Evolutionary conservation across 1,140 invertebrate genomes (phyloP).

Genomic region (Polypedilum vanderplanki): DNA sequence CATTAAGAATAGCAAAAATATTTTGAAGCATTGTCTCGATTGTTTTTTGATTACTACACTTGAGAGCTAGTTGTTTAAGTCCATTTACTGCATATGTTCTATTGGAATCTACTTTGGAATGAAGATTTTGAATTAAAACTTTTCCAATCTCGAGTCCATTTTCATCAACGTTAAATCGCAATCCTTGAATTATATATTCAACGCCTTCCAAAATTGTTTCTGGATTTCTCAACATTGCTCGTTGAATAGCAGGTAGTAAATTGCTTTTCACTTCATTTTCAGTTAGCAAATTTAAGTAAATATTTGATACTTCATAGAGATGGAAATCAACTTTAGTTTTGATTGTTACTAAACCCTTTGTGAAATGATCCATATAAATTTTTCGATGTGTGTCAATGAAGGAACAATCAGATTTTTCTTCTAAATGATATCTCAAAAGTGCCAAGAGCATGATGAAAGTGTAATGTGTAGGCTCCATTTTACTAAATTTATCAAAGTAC

Average conservation of each 20-base stretch:
- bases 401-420: constrained; percentile 28
- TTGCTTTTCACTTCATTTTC: constrained; percentile 67
- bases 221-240: constrained; percentile 87
- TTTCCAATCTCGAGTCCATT: constrained; percentile 76
- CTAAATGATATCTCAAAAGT: constrained; percentile 34
- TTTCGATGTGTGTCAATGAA: constrained; percentile 44
- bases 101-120: constrained; percentile 74
- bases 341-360: constrained; percentile 72
- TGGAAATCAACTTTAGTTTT: constrained; percentile 66
- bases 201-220: constrained; percentile 82
- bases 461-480: constrained; percentile 37
- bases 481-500: constrained; percentile 32
- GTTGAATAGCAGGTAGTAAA: constrained; percentile 78
- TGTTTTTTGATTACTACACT: constrained; percentile 62
- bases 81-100: constrained; percentile 63
- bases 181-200: constrained; percentile 59
- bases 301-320: constrained; percentile 56
- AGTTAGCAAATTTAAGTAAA: constrained; percentile 56
- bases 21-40: constrained; percentile 63
- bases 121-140: constrained; percentile 66
- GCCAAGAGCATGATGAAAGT: constrained; percentile 36
- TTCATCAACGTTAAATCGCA: constrained; percentile 71
- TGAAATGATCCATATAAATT: constrained; percentile 63
- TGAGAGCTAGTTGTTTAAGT: constrained; percentile 59
- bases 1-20: constrained; percentile 78